Evolutionary conservation across 2,888 invertebrate species (phyloP).

Genomic region (Dilophus febrilis): DNA sequence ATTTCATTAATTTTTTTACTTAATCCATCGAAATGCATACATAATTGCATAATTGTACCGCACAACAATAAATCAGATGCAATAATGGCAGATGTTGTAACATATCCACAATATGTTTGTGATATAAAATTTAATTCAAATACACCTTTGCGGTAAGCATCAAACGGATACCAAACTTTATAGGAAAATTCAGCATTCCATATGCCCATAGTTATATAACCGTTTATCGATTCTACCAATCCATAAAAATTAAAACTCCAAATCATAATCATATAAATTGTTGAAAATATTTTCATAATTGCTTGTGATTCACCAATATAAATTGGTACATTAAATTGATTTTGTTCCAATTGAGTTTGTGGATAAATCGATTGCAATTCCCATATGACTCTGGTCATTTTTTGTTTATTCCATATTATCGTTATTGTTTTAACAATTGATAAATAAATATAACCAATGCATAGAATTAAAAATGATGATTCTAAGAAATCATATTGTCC

Average conservation of each 20-base stretch:
- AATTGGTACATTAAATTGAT: not conserved
- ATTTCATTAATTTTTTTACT: not conserved
- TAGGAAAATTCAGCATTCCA: not conserved
- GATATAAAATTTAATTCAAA: not conserved
- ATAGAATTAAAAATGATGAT: too few species aligned
- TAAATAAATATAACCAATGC: too few species aligned
- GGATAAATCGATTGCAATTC: not conserved
- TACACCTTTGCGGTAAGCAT: not conserved
- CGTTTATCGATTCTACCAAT: not conserved
- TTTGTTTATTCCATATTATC: not conserved
- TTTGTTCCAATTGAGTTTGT: not conserved
- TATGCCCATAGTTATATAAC: not conserved
- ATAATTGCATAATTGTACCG: not conserved
- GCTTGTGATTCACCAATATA: not conserved
- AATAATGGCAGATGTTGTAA: not conserved
- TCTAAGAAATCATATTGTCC: too few species aligned
- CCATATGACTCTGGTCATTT: not conserved
- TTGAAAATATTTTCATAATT: not conserved
- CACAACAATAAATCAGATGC: not conserved
- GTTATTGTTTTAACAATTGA: not conserved
- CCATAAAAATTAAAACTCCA: not conserved
- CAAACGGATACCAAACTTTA: not conserved
- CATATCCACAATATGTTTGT: not conserved
- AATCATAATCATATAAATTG: not conserved
- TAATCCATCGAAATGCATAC: not conserved